phyloP scores from a whole-genome alignment of 2,797 vertebrate genomes.

The Enteromius radiatus region DNA sequence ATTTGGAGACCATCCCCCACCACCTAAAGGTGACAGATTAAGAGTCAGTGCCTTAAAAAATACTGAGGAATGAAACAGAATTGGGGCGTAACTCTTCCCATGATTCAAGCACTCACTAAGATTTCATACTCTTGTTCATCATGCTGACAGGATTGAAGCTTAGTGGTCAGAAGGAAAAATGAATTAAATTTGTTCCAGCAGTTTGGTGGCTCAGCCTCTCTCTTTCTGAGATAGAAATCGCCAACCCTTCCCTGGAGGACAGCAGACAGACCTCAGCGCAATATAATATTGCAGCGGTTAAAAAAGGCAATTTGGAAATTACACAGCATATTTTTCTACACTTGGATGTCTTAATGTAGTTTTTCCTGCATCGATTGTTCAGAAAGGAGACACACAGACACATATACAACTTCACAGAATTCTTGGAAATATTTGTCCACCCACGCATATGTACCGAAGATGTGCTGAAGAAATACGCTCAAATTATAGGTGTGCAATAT shows the following conservation, averaged over 20 bases:
- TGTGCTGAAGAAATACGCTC: neutral
- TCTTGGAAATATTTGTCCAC: conserved; percentile 5
- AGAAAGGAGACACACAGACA: neutral
- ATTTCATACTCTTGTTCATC: conserved; percentile 43
- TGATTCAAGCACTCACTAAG: conserved; percentile 27
- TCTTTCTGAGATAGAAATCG: conserved; percentile 24
- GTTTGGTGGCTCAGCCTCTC: conserved; percentile 16
- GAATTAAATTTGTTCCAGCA: conserved; percentile 44
- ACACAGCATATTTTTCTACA: conserved; percentile 20
- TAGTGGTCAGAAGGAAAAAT: conserved; percentile 40
- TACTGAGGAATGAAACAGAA: conserved; percentile 22
- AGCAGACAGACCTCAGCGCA: conserved; percentile 26
- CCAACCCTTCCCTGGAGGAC: conserved; percentile 36
- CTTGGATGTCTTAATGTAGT: neutral
- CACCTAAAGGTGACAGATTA: conserved; percentile 68
- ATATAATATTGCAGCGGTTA: conserved; percentile 36
- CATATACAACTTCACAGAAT: neutral
- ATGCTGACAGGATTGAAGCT: conserved; percentile 37
- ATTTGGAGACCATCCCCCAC: conserved; percentile 83
- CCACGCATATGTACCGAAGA: neutral
- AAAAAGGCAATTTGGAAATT: conserved; percentile 36
- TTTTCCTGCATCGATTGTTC: neutral
- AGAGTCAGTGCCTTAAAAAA: conserved; percentile 18
- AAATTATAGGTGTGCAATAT: neutral
- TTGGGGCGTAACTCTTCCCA: neutral